Evolutionary conservation across 2,113 vertebrate species (phyloP).

Genomic region (Callipepla californica): DNA sequence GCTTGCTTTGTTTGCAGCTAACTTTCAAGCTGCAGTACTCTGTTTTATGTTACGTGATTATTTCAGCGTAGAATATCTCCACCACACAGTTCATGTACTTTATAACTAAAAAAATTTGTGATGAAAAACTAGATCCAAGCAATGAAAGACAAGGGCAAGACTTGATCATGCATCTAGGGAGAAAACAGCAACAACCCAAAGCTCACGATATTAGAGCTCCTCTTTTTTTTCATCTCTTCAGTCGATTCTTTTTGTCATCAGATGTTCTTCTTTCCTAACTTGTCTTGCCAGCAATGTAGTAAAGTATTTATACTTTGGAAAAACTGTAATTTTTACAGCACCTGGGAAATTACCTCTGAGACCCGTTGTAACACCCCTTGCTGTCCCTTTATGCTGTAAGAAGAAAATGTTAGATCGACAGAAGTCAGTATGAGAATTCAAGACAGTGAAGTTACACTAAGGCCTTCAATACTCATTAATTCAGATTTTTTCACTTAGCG

Average conservation of each 20-base stretch:
- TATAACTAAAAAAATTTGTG: not conserved
- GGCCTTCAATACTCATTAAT: constrained; percentile 9
- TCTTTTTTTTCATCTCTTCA: not conserved
- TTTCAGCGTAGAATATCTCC: constrained; percentile 21
- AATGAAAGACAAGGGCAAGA: not conserved
- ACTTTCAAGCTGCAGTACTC: constrained; percentile 18
- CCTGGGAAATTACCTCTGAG: not conserved
- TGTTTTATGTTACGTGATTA: not conserved
- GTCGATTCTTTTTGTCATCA: not conserved
- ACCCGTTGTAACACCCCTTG: not conserved
- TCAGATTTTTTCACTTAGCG: constrained; percentile 15
- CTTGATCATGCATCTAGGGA: not conserved
- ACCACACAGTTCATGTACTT: not conserved
- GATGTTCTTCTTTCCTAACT: not conserved
- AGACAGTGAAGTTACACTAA: constrained; percentile 4
- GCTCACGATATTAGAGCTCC: not conserved
- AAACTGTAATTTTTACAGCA: not conserved
- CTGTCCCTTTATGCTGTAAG: not conserved
- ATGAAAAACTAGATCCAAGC: constrained; percentile 1
- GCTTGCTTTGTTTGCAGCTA: constrained; percentile 3
- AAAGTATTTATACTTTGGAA: not conserved
- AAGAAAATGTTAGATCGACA: not conserved
- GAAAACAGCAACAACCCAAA: not conserved
- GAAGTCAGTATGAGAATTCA: constrained; percentile 16
- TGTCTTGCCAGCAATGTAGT: not conserved